Evolutionary conservation across 2,888 invertebrate genomes (phyloP).

Genomic region (Aleiodes testaceus): DNA sequence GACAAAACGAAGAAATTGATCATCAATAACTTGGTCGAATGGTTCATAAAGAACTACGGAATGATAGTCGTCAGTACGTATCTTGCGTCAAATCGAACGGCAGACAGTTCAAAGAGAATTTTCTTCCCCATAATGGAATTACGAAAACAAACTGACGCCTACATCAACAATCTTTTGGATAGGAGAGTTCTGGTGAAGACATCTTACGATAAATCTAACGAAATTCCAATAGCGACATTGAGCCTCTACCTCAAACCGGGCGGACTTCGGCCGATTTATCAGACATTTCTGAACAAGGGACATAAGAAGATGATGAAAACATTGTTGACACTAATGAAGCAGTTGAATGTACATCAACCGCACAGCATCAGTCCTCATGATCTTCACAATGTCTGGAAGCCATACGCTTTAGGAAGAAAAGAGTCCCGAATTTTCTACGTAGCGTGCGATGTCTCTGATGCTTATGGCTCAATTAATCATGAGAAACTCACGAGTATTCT

Average conservation of each 20-base stretch:
- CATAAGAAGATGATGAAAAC: not conserved
- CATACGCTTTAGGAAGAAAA: not conserved
- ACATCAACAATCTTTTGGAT: no score
- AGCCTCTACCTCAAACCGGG: constrained; percentile 25
- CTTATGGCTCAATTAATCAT: constrained; percentile 44
- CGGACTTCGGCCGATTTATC: constrained; percentile 39
- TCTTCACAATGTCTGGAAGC: constrained; percentile 5
- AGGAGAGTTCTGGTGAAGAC: not conserved
- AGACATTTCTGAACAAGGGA: not conserved
- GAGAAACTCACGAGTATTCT: not conserved
- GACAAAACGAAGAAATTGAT: no score
- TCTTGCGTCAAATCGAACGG: no score
- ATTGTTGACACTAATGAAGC: constrained; percentile 35
- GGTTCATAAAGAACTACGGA: no score
- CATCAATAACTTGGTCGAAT: no score
- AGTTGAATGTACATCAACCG: constrained; percentile 30
- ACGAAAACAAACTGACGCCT: no score
- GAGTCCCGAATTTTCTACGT: constrained; percentile 29
- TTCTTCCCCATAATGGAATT: no score
- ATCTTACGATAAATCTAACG: not conserved
- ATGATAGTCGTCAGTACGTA: no score
- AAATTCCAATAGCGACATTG: not conserved
- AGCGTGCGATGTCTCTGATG: constrained; percentile 41
- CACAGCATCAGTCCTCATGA: not conserved
- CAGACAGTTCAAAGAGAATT: no score